Conservation (phyloP, 1,140 invertebrate species). For the Atta texana region DNA sequence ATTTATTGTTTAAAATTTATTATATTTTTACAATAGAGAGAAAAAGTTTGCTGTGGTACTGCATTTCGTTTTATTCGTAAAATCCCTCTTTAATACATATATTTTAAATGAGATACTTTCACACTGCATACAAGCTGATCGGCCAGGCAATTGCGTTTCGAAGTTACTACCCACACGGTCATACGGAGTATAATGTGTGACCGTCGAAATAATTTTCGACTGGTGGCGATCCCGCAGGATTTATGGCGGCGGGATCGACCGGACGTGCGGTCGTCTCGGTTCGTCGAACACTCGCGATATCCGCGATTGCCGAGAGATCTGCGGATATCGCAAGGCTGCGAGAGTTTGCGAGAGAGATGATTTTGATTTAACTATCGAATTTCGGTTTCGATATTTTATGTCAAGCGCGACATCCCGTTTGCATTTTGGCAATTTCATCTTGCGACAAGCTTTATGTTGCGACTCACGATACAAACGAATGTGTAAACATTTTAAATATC, state of each 20-base stretch:
- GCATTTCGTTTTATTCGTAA: neutral
- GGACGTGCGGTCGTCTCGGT: conserved; percentile 60
- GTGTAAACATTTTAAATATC: neutral
- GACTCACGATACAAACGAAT: neutral
- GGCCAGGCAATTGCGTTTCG: conserved; percentile 14
- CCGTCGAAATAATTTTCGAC: conserved; percentile 65
- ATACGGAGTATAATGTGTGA: conserved; percentile 29
- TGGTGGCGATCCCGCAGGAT: conserved; percentile 37
- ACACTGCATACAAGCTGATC: conserved; percentile 24
- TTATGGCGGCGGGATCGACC: conserved; percentile 65
- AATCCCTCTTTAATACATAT: neutral
- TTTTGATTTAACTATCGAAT: conserved; percentile 31
- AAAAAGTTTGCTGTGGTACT: neutral
- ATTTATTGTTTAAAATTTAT: conserved; percentile 6
- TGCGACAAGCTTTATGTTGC: neutral
- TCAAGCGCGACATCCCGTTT: neutral
- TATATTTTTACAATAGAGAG: neutral
- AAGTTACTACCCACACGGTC: conserved; percentile 35
- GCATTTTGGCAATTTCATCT: conserved; percentile 7
- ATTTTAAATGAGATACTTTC: neutral
- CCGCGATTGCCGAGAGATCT: conserved; percentile 38
- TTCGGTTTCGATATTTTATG: conserved; percentile 38
- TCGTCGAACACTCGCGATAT: conserved; percentile 39
- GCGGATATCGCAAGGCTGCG: conserved; percentile 44
- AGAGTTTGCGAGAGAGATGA: conserved; percentile 36